phyloP scores from a whole-genome alignment of 2,797 vertebrate genomes.

The Anas bernieri region DNA sequence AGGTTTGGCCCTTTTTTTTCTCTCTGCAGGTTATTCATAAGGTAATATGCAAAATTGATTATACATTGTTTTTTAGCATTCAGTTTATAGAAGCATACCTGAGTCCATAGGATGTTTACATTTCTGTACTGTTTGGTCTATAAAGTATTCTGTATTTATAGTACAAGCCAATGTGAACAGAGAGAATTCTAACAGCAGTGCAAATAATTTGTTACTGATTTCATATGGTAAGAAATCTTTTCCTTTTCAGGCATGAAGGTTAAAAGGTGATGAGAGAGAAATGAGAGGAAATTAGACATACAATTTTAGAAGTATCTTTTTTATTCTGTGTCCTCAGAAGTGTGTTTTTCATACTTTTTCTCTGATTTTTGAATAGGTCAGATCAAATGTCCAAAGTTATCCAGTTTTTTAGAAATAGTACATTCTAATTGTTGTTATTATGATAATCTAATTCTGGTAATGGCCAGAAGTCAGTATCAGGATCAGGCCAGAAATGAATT shows the following conservation, averaged over 20 bases:
- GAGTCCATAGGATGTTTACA: background rate
- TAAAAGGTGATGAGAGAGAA: background rate
- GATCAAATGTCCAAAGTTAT: background rate
- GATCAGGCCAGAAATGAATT: background rate
- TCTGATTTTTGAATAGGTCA: slow-evolving; percentile 11
- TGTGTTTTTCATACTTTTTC: background rate
- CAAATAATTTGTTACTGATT: background rate
- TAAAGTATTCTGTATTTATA: background rate
- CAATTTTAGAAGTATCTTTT: background rate
- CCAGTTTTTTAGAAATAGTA: background rate
- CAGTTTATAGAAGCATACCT: background rate
- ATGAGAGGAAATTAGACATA: background rate
- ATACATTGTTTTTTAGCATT: background rate
- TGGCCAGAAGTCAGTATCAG: slow-evolving; percentile 6
- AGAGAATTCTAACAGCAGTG: background rate
- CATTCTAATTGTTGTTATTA: slow-evolving; percentile 22
- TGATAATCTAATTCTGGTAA: slow-evolving; percentile 28
- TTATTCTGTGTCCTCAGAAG: background rate
- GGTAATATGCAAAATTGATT: background rate
- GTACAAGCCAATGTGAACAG: background rate
- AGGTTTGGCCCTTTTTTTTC: background rate
- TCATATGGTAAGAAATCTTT: background rate
- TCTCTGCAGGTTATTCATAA: background rate
- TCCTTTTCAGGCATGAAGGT: background rate
- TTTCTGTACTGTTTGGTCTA: background rate